These are phyloP conservation scores for Periparus ater DNA, from an alignment of 2,797 vertebrate species.

Conservation along the genomic window DNA sequence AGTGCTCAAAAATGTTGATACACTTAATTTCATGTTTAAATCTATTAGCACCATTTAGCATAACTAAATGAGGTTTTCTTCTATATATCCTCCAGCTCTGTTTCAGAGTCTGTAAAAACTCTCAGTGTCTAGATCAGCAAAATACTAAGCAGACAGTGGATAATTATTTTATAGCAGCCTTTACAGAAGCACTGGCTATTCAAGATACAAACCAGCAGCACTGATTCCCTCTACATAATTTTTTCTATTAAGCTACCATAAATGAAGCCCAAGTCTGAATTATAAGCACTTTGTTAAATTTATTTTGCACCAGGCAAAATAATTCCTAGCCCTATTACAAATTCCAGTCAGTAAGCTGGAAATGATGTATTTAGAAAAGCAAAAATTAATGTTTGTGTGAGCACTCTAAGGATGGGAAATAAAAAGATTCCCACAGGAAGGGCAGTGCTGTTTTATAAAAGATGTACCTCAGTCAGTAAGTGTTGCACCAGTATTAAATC, in stretches of 20 bases:
- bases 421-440: not conserved
- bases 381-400: not conserved
- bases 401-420: not conserved
- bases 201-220: not conserved
- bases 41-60: not conserved
- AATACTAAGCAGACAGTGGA: not conserved
- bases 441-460: not conserved
- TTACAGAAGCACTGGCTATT: not conserved
- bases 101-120: not conserved
- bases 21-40: not conserved
- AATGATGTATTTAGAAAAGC: not conserved
- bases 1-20: not conserved
- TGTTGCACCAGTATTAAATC: not conserved
- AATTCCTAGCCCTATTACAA: not conserved
- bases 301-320: not conserved
- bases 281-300: not conserved
- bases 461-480: fast-evolving
- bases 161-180: not conserved
- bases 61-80: not conserved
- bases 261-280: not conserved
- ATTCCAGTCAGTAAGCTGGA: not conserved
- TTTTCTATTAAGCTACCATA: not conserved
- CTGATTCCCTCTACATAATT: not conserved
- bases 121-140: not conserved
- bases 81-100: not conserved